These are phyloP conservation scores for Trissolcus brochymenae DNA, from an alignment of 2,888 invertebrate species.

Conservation along the genomic window DNA sequence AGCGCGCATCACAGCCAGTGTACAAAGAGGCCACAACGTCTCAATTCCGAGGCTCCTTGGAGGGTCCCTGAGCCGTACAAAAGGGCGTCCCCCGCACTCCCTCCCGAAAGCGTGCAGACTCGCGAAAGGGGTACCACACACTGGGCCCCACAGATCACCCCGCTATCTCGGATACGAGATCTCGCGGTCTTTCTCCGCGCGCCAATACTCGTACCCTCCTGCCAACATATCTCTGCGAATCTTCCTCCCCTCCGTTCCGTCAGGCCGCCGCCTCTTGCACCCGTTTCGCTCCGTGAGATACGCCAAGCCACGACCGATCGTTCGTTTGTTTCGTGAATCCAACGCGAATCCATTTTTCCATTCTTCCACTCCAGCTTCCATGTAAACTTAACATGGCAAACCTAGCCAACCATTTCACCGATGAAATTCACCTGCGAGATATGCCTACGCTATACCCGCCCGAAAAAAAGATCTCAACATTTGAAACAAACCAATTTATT, in stretches of 20 bases:
- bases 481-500: background rate
- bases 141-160: constrained; percentile 76
- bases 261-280: constrained; percentile 45
- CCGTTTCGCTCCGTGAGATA: constrained; percentile 43
- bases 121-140: constrained; percentile 73
- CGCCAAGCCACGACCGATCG: constrained; percentile 46
- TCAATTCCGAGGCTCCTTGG: constrained; percentile 74
- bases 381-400: background rate
- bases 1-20: constrained; percentile 69
- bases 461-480: background rate
- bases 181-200: constrained; percentile 67
- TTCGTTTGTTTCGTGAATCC: constrained; percentile 55
- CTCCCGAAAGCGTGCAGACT: constrained; percentile 61
- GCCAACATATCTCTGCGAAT: constrained; percentile 24
- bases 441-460: background rate
- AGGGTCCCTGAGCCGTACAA: constrained; percentile 69
- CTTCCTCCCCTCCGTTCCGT: background rate
- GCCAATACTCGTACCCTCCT: constrained; percentile 49
- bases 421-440: constrained; percentile 10
- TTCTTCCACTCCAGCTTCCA: constrained; percentile 48
- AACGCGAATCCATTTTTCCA: constrained; percentile 50
- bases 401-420: constrained; percentile 16
- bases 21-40: constrained; percentile 76
- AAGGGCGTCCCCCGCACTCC: constrained; percentile 57
- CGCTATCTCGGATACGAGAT: constrained; percentile 73